phyloP scores from a whole-genome alignment of 2,888 invertebrate genomes.

The Schrankia costaestrigalis region DNA sequence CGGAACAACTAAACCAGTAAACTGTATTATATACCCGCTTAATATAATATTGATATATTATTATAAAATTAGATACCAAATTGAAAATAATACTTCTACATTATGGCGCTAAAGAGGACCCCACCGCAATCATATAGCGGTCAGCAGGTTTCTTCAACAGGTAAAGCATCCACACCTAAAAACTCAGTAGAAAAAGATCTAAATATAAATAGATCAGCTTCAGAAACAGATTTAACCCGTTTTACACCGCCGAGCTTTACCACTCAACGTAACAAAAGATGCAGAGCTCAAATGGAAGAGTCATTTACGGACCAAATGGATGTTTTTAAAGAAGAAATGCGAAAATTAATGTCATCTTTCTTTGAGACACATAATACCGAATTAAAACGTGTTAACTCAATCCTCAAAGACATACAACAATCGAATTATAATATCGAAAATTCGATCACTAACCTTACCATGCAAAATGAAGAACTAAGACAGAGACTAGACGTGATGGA shows the following conservation, averaged over 20 bases:
- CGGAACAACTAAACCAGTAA: no score
- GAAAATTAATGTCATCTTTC: neutral
- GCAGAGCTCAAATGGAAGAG: neutral
- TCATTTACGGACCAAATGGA: neutral
- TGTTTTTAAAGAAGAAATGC: constrained; percentile 1
- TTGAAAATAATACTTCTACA: no score
- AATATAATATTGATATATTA: no score
- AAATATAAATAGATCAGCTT: neutral
- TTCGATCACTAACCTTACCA: neutral
- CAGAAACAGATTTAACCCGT: neutral
- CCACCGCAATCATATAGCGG: no score
- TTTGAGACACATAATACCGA: neutral
- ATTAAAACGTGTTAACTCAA: neutral
- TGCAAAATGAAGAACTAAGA: neutral
- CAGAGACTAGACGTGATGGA: neutral
- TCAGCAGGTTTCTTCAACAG: neutral
- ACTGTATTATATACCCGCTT: no score
- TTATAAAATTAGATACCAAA: no score
- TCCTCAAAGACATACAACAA: neutral
- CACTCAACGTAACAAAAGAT: neutral
- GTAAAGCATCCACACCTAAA: neutral
- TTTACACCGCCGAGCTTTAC: neutral
- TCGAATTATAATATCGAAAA: neutral
- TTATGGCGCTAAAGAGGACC: neutral
- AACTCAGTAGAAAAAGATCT: no score